Conservation (phyloP, 2,888 invertebrate species). For the Lepetodrilus schrolli region DNA sequence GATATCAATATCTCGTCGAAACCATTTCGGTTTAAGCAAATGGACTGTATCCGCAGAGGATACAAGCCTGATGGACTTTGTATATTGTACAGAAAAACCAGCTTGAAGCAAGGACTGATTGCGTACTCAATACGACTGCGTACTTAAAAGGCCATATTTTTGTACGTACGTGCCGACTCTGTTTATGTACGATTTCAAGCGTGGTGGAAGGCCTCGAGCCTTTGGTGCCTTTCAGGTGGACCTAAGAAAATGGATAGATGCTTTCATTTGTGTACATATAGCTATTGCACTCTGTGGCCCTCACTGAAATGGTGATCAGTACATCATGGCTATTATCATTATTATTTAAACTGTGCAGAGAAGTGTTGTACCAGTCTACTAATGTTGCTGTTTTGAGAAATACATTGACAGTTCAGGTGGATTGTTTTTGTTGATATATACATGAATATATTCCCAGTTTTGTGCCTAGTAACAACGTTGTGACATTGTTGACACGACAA, state of each 20-base stretch:
- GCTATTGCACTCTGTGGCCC: background rate
- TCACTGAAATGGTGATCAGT: background rate
- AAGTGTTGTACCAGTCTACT: slow-evolving; percentile 17
- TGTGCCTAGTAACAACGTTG: slow-evolving; percentile 21
- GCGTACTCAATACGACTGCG: background rate
- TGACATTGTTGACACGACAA: slow-evolving; percentile 18
- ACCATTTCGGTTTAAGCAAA: no score
- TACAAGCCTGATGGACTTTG: slow-evolving; percentile 1
- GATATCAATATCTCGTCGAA: no score
- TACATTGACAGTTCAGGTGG: slow-evolving; percentile 12
- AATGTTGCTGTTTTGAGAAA: slow-evolving; percentile 13
- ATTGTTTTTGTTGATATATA: slow-evolving; percentile 11
- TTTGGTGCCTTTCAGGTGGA: slow-evolving; percentile 24
- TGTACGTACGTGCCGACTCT: slow-evolving; percentile 2
- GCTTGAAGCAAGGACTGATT: slow-evolving; percentile 2
- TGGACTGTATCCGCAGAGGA: background rate
- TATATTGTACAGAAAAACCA: slow-evolving; percentile 10
- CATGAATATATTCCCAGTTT: slow-evolving; percentile 17
- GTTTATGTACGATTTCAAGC: slow-evolving; percentile 5
- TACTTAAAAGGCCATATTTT: slow-evolving; percentile 25
- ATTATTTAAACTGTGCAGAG: slow-evolving; percentile 25
- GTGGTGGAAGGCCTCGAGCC: slow-evolving; percentile 8
- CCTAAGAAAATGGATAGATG: slow-evolving; percentile 16
- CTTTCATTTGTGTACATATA: slow-evolving; percentile 23
- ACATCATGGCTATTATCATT: slow-evolving; percentile 23